Evolutionary conservation across 2,113 vertebrate species (phyloP), one percentile per base, ranked within the genome.

Genomic region (Psilopsiagon aymara): DNA sequence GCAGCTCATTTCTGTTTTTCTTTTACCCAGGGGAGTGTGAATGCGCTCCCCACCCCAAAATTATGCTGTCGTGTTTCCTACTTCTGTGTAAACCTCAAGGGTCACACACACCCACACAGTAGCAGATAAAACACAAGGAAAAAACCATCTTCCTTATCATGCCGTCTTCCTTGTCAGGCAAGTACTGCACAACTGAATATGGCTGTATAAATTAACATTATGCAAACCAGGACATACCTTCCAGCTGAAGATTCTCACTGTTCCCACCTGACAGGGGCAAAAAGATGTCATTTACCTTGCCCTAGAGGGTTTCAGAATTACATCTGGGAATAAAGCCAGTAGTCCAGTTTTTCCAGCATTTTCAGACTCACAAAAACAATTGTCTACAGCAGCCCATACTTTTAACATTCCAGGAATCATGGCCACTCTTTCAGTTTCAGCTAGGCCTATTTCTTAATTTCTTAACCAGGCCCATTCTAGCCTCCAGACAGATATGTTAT

Each of bases 41-140:
- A 92, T 27, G 31, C 1, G 1, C 17, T 83, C 75, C 68, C n/a
- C 76, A 88, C 25, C 43, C 62, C 57, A 87, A 70, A 94, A 85
- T 94, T 71, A 95, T 31, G 57, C 84, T 94, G 89, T 23, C 12
- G 6, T 83, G 27, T 82, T 95, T 95, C 86, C 91, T 91, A 75
- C 86, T 84, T 82, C 35, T 79, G 43, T 47, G 77, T 91, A 70
- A 95, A 73, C 84, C 62, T 92, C 94, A 89, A 47, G 83, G 86
- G 95, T 82, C 81, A 75, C 3, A 13, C 17, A 89, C 91, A 78
- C 84, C 89, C 86, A 95, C 89, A n/a, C 1, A 2, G 33, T 24
- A 78, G 84, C 29, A 95, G 88, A 92, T 87, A 64, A 94, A 95
- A 92, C 55, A 77, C 43, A 80, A 46, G 1, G 27, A 95, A 86